Evolutionary conservation across 2,113 vertebrate genomes (phyloP), one percentile per base, ranked within the genome.

Genomic region (Porphyrio hochstetteri): DNA sequence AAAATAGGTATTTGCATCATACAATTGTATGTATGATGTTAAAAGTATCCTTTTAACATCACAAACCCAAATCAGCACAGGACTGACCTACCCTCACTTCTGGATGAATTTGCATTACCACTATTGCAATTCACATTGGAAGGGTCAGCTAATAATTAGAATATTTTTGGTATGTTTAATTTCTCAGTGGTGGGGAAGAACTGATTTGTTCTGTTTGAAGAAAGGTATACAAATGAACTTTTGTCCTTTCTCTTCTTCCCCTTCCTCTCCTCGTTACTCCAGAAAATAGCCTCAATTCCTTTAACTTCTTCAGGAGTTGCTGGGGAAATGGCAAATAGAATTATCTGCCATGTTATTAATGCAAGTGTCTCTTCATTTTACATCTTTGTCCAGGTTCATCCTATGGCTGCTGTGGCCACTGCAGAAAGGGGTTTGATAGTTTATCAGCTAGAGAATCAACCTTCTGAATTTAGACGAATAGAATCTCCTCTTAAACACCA

Each of bases 401-500:
- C 99, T 7, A 99, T 99, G 99, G 99, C 99, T 3, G 99, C 99
- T 88, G 99, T 99, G 72, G 99, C 99, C 36, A 99, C 99, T 79
- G 99, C 99, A 27, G 99, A 99, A 88, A 97, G 99, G 82, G 99
- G 99, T 4, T 98, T 99, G 92, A 99, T 99, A 46, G 99, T 99
- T 46, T 99, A 99, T 93, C 99, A 99, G 92, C 87, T 99, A 64
- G 99, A 99, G 97, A 99, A 99, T 95, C 99, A 99, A 25, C 99
- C 99, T 15, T 99, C 99, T 8, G 99, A 99, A 80, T 99, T 99
- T 88, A 98, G 99, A 93, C 98, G 99, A 96, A 99, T 99, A 97
- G 99, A 99, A 33, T 99, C 99, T 64, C 99, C 99, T 48, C 98
- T 99, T 82, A 99, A 99, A 93, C 99, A 99, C 94, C 99, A 99